These are phyloP conservation scores for Hippocampus zosterae DNA, from an alignment of 2,113 vertebrate genomes.

Conservation along the genomic window DNA sequence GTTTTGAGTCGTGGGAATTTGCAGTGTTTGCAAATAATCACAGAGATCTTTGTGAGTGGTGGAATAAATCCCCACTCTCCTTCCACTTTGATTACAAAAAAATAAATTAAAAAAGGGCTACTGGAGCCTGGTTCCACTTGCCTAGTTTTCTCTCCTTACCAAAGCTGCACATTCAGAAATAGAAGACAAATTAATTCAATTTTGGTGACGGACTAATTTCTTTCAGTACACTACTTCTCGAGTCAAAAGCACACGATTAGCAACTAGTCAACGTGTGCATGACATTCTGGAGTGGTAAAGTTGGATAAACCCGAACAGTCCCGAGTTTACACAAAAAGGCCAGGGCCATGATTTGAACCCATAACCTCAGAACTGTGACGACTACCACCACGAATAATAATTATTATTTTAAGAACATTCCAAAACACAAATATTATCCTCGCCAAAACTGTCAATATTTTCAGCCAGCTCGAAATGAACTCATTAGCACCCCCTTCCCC, in stretches of 20 bases:
- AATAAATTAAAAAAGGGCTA: neutral
- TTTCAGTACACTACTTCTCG: neutral
- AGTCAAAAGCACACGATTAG: no score
- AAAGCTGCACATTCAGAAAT: neutral
- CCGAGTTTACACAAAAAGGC: no score
- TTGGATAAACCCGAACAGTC: no score
- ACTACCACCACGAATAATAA: no score
- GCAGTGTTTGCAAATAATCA: constrained; percentile 2
- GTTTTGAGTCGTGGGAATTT: neutral
- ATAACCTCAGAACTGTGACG: no score
- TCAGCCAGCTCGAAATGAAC: neutral
- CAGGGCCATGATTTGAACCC: no score
- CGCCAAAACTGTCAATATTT: neutral
- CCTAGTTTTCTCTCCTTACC: neutral
- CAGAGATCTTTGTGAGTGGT: neutral
- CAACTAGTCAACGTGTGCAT: no score
- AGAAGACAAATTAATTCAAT: neutral
- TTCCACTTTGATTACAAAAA: neutral
- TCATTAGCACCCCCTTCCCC: neutral
- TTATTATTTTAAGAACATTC: neutral
- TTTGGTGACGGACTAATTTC: neutral
- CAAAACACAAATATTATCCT: neutral
- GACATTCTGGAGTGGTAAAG: no score
- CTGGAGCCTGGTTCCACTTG: neutral
- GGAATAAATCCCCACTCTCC: neutral